Base-by-base conservation (phyloP, 2,113 vertebrate species). In the Paralichthys olivaceus region DNA sequence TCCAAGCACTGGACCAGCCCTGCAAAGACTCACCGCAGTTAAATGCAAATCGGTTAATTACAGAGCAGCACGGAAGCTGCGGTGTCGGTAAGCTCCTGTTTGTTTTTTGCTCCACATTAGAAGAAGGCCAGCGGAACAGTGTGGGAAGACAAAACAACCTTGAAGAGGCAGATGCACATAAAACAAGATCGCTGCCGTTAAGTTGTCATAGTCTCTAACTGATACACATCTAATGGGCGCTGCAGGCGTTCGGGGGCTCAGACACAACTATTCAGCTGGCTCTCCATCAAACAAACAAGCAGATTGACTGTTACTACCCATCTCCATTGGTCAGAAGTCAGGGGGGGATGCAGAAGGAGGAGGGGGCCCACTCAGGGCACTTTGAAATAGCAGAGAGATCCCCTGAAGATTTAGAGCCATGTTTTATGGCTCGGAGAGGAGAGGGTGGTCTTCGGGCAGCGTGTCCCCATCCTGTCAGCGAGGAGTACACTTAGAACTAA, bases 141-240 rank as follows among this genome's bases (percentile, higher is more conserved):
- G 57, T 6, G 15, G 26, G 57, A 59, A 9, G 57, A 26, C 28
- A 29, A 28, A 7, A 32, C 81, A 84, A 86, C 80, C 81, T 84
- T 80, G 73, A 73, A 55, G 79, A 59, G 68, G 62, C 62, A 85
- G 80, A 78, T 28, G 49, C 72, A 70, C 80, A 77, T 84, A 80
- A 76, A 86, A 84, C 60, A 77, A 56, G 22, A 68, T 47, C 8
- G 20, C 25, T 7, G 63, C 86, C 74, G 66, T 87, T 73, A 84
- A 77, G 64, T 75, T 84, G 87, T 77, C 84, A 83, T 75, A n/a
- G 67, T 23, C 45, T 75, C 67, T 55, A 80, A 88, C 49, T 77
- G 86, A 90, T 82, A 25, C 17, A 4, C 55, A 72, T 86, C 79
- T 77, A 76, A 79, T 72, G 75, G 75, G 6, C 28, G 47, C 80